A percentile compares a stretch with the other conserved stretches of the same genome.
phyloP scores from a whole-genome alignment of 2,888 invertebrate species.

The Metellina segmentata region DNA sequence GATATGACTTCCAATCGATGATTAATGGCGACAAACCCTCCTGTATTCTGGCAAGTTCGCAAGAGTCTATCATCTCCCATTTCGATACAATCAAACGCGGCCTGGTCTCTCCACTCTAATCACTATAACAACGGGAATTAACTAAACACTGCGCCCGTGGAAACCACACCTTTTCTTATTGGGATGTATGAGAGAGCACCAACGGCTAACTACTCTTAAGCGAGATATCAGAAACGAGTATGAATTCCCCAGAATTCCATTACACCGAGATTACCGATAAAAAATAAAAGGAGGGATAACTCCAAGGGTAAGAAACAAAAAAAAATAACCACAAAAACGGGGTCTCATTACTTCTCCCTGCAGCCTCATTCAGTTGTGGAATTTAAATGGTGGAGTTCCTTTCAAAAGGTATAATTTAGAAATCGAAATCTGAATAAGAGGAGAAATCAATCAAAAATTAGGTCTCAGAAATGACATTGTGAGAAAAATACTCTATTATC shows the following conservation, averaged over 20 bases:
- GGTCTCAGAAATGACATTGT: conserved; percentile 72
- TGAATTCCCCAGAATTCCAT: conserved; percentile 47
- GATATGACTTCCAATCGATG: too few relatives aligned
- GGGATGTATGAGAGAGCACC: neutral
- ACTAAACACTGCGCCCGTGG: conserved; percentile 13
- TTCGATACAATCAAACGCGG: too few relatives aligned
- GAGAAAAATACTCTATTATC: conserved; percentile 70
- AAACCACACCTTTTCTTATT: conserved; percentile 53
- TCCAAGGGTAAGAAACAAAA: neutral
- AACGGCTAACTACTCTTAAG: neutral
- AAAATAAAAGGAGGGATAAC: conserved; percentile 1
- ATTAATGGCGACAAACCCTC: too few relatives aligned
- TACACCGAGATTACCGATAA: conserved; percentile 51
- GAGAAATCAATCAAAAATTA: conserved; percentile 72
- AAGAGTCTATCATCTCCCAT: too few relatives aligned
- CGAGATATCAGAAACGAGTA: conserved; percentile 18
- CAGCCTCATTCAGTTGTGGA: conserved; percentile 38
- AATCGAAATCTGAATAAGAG: conserved; percentile 70
- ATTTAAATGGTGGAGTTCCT: conserved; percentile 61
- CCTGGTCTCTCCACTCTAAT: neutral
- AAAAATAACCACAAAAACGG: conserved; percentile 36
- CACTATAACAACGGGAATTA: conserved; percentile 32
- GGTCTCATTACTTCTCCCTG: conserved; percentile 54
- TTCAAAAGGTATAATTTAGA: conserved; percentile 70
- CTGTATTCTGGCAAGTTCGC: too few relatives aligned